phyloP scores from a whole-genome alignment of 2,797 vertebrate genomes.

The Siniperca obscura region DNA sequence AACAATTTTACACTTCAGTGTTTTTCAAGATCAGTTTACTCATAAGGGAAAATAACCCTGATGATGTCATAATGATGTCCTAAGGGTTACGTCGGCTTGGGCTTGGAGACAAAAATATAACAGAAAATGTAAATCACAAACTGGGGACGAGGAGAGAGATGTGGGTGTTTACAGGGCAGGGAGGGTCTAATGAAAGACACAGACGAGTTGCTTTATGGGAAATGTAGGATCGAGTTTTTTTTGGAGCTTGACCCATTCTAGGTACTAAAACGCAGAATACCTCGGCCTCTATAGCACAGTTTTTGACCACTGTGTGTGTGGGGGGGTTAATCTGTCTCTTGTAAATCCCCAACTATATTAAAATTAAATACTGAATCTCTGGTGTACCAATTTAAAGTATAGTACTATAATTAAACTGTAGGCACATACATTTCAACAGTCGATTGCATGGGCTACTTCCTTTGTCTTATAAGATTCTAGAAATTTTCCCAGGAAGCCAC shows the following conservation, averaged over 20 bases:
- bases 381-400: neutral
- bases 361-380: neutral
- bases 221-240: neutral
- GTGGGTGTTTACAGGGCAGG: neutral
- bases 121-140: constrained; percentile 7
- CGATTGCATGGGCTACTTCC: too few relatives aligned
- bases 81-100: constrained; percentile 5
- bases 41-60: neutral
- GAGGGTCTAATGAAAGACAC: neutral
- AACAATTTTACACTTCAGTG: neutral
- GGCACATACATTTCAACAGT: neutral
- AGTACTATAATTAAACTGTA: neutral
- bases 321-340: neutral
- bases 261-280: constrained; percentile 45
- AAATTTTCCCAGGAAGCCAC: neutral
- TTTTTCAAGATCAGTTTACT: neutral
- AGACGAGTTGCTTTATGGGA: neutral
- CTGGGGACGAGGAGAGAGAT: neutral
- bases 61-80: constrained; percentile 4
- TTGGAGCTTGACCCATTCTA: neutral
- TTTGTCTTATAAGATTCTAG: neutral
- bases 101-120: neutral
- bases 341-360: neutral
- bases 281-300: neutral
- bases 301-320: neutral